Conservation (phyloP, 2,113 vertebrate genomes). For the Paradoxurus hermaphroditus region DNA sequence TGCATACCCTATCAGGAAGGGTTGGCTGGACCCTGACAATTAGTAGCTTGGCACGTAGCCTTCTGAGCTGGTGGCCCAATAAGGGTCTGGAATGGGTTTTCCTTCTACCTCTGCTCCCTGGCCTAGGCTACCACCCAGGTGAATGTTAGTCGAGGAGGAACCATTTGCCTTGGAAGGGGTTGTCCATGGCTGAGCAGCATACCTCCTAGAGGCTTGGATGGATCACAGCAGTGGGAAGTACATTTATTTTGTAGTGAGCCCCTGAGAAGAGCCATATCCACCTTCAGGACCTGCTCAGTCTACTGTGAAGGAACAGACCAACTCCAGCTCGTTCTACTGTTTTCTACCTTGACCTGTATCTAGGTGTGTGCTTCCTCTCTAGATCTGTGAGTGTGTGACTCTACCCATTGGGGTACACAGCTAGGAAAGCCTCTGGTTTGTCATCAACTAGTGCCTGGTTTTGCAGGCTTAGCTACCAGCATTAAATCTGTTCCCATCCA, state of each 20-base stretch:
- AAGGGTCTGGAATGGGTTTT: not conserved
- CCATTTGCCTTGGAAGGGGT: not conserved
- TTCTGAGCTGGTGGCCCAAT: not conserved
- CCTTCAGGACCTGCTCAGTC: too few species aligned
- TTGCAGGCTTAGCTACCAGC: not conserved
- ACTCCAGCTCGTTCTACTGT: not conserved
- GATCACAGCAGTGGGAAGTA: too few species aligned
- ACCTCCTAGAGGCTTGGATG: not conserved
- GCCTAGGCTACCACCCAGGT: not conserved
- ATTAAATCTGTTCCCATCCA: not conserved
- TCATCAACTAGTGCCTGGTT: not conserved
- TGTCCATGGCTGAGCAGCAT: not conserved
- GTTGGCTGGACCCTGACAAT: slow-evolving; percentile 1
- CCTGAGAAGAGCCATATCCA: not conserved
- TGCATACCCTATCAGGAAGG: not conserved
- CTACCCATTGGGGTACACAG: not conserved
- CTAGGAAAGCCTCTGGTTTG: not conserved
- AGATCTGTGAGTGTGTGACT: not conserved
- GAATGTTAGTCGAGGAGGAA: not conserved
- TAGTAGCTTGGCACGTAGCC: not conserved
- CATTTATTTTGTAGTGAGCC: not conserved
- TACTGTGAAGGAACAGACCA: not conserved
- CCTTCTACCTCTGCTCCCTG: not conserved
- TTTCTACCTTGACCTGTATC: not conserved
- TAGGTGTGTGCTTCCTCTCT: not conserved